Base-by-base conservation (phyloP, 2,113 vertebrate genomes). In the Rhadina sibilatrix region DNA sequence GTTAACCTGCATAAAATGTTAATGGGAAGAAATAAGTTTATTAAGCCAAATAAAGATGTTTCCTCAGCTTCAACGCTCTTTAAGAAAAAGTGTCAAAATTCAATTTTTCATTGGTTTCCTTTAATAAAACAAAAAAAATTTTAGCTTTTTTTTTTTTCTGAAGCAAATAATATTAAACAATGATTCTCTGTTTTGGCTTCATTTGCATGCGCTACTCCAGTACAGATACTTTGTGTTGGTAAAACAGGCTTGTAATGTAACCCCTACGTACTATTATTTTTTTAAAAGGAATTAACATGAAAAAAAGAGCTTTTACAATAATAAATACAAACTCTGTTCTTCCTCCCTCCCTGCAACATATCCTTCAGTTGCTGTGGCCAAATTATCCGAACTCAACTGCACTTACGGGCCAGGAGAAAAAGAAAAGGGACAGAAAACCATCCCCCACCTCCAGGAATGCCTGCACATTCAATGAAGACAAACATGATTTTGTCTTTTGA, bases 401-500 rank as follows among this genome's bases (percentile, higher is more conserved):
- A 64, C 42, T 90, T 92, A 87, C 37, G 25, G 70, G 74, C 69
- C 44, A 72, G 56, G 44, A 65, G 68, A 77, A 91, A 87, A 88
- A 75, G 65, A 72, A 92, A 89, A 53, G 68, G 64, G 64, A 92
- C 90, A 88, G 54, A 88, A 94, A 93, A 75, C 94, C 95, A 92
- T 94, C 95, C 95, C 83, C 90, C 94, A 89, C 44, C 85, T 92
- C 42, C 70, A 97, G 91, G 96, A 97, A 97, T 97, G 96, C 15
- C 7, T 69, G 56, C 87, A 93, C 96, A 94, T 92, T 92, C 80
- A 96, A 91, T 83, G 60, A 93, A 97, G 92, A 97, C 96, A 97
- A 96, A 96, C 87, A 91, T 95, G 93, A 97, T 96, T 97, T 89
- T 97, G 94, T 97, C 90, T 95, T 96, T 78, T 83, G 88, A 93